Base-by-base conservation (phyloP, 2,113 vertebrate genomes). In the Triplophysa tibetana region DNA sequence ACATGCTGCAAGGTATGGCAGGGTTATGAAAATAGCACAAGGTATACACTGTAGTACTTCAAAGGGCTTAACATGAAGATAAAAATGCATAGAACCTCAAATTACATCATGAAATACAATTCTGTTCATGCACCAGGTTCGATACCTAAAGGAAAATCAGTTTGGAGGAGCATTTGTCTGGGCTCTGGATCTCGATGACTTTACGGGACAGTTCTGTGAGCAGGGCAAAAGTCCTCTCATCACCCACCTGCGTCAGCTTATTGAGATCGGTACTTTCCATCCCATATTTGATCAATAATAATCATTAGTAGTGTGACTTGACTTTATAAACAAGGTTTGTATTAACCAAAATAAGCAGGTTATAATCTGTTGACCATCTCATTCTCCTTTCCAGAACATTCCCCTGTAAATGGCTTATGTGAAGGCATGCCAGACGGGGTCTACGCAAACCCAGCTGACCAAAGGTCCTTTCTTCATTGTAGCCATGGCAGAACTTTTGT, bases 141-240 rank as follows among this genome's bases (percentile, higher is more conserved):
- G 81, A 2, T 94, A 91, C 83, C 52, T 95, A 65, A 94, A 93
- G 79, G 78, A 89, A 1, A 89, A 92, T 43, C 84, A 81, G 0
- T 94, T 91, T 85, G 92, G 91, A 73, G 94, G 93, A 19, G 93
- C 92, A 9, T 92, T 94, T 65, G 68, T 95, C 65, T 96, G 93
- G 93, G 69, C 91, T 73, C 86, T 96, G 72, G 93, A 93, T 78
- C 81, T 95, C 52, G 94, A 95, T 88, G 94, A 94, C 75, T 95
- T 95, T 80, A 23, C 50, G 8, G 93, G 93, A 76, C 81, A 88
- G 65, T 94, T 93, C 87, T 95, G 94, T 67, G 85, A 83, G 70
- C 82, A 93, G 79, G 92, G 92, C 52, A 87, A 43, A 4, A 92
- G 93, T 84, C 93, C 93, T 13, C 87, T 95, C 19, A 92, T 93